phyloP scores from a whole-genome alignment of 2,888 invertebrate species.

The Hyposoter dolosus region DNA sequence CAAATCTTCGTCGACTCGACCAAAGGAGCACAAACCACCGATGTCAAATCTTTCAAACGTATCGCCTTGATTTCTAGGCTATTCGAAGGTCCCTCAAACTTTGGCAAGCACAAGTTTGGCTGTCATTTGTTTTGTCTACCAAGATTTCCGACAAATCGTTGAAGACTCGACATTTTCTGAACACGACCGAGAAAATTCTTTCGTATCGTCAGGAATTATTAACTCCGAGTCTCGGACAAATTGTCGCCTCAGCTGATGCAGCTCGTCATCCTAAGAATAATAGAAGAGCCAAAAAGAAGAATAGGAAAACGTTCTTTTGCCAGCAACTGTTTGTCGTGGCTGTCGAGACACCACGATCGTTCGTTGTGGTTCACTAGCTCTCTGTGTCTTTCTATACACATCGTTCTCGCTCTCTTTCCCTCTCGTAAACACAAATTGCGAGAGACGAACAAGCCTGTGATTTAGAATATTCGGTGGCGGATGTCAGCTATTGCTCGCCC shows the following conservation, averaged over 20 bases:
- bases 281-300: neutral
- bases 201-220: conserved; percentile 10
- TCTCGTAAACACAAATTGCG: conserved; percentile 77
- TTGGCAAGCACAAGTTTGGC: neutral
- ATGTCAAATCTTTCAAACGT: neutral
- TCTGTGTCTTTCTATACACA: conserved; percentile 17
- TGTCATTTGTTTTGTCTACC: neutral
- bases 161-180: neutral
- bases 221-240: conserved; percentile 23
- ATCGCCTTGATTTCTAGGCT: neutral
- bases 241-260: conserved; percentile 5
- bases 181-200: conserved; percentile 5
- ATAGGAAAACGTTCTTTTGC: conserved; percentile 11
- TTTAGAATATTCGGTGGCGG: conserved; percentile 85
- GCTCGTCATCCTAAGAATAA: neutral
- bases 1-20: neutral
- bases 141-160: neutral
- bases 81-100: neutral
- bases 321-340: conserved; percentile 41
- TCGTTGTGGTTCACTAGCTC: conserved; percentile 36
- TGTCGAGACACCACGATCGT: conserved; percentile 11
- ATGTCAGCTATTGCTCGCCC: conserved; percentile 85
- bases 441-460: conserved; percentile 77
- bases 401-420: neutral
- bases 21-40: neutral